These are phyloP conservation scores for Reinhardtius hippoglossoides DNA, from an alignment of 2,113 vertebrate species.

Conservation along the genomic window DNA sequence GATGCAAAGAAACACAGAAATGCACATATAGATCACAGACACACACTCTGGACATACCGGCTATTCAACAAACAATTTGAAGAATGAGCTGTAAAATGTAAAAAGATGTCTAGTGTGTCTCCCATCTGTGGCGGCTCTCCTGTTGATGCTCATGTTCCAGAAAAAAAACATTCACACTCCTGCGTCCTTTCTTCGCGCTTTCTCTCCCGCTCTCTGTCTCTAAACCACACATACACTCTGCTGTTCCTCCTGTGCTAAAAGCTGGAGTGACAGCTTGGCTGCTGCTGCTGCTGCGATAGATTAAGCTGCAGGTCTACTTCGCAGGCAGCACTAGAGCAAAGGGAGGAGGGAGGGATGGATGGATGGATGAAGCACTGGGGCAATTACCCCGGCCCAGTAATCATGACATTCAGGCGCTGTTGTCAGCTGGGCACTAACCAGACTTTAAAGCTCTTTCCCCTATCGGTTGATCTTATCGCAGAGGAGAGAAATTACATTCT, in stretches of 20 bases:
- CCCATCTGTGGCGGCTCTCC: constrained; percentile 64
- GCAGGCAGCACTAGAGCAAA: constrained; percentile 65
- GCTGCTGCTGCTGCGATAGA: constrained; percentile 70
- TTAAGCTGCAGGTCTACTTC: constrained; percentile 78
- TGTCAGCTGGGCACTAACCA: constrained; percentile 55
- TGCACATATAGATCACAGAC: constrained; percentile 37
- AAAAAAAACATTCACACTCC: constrained; percentile 44
- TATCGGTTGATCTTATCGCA: constrained; percentile 55
- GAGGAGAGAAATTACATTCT: constrained; percentile 47
- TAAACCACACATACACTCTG: constrained; percentile 56
- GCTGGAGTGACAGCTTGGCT: constrained; percentile 75
- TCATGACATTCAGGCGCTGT: constrained; percentile 70
- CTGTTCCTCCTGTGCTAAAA: constrained; percentile 64
- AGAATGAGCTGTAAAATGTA: constrained; percentile 44
- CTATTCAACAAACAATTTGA: constrained; percentile 57
- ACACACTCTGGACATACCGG: constrained; percentile 56
- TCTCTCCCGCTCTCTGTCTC: constrained; percentile 22
- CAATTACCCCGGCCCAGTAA: constrained; percentile 70
- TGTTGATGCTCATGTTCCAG: constrained; percentile 58
- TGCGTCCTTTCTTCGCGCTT: constrained; percentile 33
- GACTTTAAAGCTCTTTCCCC: constrained; percentile 57
- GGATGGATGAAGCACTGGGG: constrained; percentile 54
- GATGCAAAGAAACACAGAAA: constrained; percentile 44
- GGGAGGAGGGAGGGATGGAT: constrained; percentile 63
- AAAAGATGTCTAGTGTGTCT: constrained; percentile 53